Base-by-base conservation (phyloP, 1,140 invertebrate genomes). In the Eubasilissa regina region DNA sequence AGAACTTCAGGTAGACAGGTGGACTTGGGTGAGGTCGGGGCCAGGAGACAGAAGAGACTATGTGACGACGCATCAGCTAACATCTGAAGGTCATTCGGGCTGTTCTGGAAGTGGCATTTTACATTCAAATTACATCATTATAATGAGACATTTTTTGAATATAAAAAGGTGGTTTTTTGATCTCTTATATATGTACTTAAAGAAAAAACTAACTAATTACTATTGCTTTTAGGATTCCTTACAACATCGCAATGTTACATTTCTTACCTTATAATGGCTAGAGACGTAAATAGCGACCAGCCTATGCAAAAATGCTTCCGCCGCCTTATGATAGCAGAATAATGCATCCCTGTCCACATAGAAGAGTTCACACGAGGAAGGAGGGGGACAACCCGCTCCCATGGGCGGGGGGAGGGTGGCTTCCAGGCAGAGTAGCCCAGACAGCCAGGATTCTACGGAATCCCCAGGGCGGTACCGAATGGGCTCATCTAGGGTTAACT, bases 21-120 rank as follows among this genome's bases (percentile, higher is more conserved):
- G 78, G 91, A 90, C 44, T 93, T 91, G 6, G 92, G 90, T 83
- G 94, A 91, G 0, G 95, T 91, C 0, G 98, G 97, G 0, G 97
- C 97, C 64, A 99, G 89, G 13, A 99, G 89, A 85, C 97, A 98
- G 90, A 99, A 99, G 17, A 99, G 86, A 88, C 99, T 96, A 90
- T 99, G 98, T 4, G 97, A 97, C 0, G 98, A 98, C 10, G 98
- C 98, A 91, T 99, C 99, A 11, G 98, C 98, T 89, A 99, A 93
- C 92, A 99, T 95, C 91, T 99, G 98, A 10, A 99, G 89, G 90
- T 99, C 99, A 91, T 99, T 99, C 0, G 99, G 99, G 75, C 95
- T 97, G 88, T 99, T 99, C 93, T 96, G 87, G 47, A 89, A 88
- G 73, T 77, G 80, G 44, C 25, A 6, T 3, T 35, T 3, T 6